These are phyloP conservation scores for Montipora capricornis DNA, from an alignment of 64 coral and sea anemone species.

Conservation along the genomic window DNA sequence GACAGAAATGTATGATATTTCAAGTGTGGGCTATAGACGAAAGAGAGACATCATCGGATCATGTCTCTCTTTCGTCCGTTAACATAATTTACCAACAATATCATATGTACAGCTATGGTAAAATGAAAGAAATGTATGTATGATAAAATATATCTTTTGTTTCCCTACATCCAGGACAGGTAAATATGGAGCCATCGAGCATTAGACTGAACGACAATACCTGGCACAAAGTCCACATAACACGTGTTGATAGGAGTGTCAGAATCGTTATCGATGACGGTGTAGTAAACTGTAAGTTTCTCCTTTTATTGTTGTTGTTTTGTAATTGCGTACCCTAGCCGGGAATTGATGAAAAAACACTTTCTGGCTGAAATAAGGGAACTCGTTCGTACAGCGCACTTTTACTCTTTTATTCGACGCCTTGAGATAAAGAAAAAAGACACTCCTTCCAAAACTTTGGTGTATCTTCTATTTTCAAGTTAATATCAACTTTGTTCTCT, in stretches of 20 bases:
- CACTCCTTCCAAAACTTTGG: too few relatives aligned
- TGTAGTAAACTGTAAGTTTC: slow-evolving; percentile 8
- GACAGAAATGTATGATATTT: not conserved
- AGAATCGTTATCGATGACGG: slow-evolving; percentile 39
- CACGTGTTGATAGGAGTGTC: not conserved
- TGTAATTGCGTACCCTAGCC: too few relatives aligned
- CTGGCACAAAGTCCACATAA: slow-evolving; percentile 65
- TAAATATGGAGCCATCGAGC: not conserved
- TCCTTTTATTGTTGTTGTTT: not conserved
- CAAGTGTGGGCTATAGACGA: not conserved
- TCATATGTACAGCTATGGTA: too few relatives aligned
- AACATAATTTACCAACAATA: too few relatives aligned
- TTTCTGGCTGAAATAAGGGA: too few relatives aligned
- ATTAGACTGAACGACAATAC: slow-evolving; percentile 40
- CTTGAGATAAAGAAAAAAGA: too few relatives aligned
- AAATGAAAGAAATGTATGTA: too few relatives aligned
- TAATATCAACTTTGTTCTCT: not conserved
- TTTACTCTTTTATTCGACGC: not conserved
- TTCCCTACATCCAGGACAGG: not conserved
- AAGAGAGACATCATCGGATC: not conserved
- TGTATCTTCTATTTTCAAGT: too few relatives aligned
- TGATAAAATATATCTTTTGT: too few relatives aligned
- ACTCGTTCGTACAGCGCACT: too few relatives aligned
- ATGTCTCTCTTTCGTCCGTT: too few relatives aligned
- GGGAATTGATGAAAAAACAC: too few relatives aligned